Conservation (phyloP, 2,113 vertebrate genomes). For the Cyanoramphus novaezelandiae region DNA sequence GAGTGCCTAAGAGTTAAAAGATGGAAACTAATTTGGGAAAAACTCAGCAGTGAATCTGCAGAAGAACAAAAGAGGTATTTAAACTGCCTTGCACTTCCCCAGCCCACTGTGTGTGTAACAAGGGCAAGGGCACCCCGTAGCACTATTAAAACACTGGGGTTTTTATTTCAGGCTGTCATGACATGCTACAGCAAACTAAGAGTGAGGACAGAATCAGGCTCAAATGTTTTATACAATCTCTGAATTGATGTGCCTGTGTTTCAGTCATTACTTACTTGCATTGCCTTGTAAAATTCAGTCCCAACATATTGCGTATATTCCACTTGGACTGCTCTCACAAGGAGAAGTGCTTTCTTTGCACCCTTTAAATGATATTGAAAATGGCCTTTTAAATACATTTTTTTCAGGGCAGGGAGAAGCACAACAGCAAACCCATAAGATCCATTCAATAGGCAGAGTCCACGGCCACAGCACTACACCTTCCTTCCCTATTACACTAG, state of each 20-base stretch:
- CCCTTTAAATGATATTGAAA: not conserved
- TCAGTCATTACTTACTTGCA: not conserved
- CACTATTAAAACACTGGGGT: accelerated
- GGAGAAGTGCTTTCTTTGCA: not conserved
- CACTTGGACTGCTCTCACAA: not conserved
- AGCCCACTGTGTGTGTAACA: not conserved
- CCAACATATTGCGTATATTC: not conserved
- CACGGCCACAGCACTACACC: accelerated
- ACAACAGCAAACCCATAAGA: not conserved
- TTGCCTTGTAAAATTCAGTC: not conserved
- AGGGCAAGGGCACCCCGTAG: not conserved
- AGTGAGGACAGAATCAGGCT: not conserved
- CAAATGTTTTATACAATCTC: not conserved
- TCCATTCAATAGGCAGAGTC: not conserved
- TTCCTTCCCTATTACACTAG: not conserved
- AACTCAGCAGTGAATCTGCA: not conserved
- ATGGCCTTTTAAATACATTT: not conserved
- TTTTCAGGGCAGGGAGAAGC: not conserved
- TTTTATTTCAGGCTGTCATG: not conserved
- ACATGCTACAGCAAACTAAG: not conserved
- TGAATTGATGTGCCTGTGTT: not conserved
- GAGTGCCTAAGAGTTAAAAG: not conserved
- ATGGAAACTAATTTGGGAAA: not conserved
- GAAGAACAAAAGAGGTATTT: not conserved
- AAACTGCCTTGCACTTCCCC: not conserved